These are phyloP conservation scores for Bradypus variegatus DNA, from an alignment of 2,797 vertebrate genomes.

Conservation along the genomic window DNA sequence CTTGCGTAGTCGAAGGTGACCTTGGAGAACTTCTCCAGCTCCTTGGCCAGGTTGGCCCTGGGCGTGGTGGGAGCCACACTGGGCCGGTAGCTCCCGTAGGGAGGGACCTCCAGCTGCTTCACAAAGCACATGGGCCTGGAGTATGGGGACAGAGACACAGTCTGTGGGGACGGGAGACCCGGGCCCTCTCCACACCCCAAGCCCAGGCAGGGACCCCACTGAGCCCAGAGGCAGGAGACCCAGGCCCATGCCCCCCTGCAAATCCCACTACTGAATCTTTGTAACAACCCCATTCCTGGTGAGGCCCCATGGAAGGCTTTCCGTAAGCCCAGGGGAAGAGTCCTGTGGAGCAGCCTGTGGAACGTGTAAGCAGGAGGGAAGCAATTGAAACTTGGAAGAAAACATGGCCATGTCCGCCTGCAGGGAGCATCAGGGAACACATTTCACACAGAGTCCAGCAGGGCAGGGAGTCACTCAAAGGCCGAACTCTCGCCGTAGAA, in stretches of 20 bases:
- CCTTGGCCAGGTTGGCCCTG: slow-evolving; percentile 95
- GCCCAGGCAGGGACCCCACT: not conserved
- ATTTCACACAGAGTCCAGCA: no score
- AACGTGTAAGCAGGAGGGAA: not conserved
- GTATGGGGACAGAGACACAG: slow-evolving; percentile 16
- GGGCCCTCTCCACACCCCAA: not conserved
- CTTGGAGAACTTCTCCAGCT: slow-evolving; percentile 99
- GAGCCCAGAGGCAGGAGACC: not conserved
- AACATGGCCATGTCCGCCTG: no score
- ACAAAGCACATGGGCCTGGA: slow-evolving; percentile 97
- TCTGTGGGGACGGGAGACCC: not conserved
- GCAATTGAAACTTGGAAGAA: no score
- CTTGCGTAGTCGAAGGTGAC: slow-evolving; percentile 99
- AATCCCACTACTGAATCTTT: not conserved
- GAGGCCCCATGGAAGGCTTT: not conserved
- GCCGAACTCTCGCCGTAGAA: no score
- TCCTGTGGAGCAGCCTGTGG: not conserved
- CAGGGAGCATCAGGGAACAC: no score
- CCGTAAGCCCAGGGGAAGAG: not conserved
- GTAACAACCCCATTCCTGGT: not conserved
- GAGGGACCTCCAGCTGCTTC: slow-evolving; percentile 96
- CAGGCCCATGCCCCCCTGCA: not conserved
- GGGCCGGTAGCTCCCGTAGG: slow-evolving; percentile 91
- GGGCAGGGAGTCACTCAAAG: no score
- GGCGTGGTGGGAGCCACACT: slow-evolving; percentile 88